Evolutionary conservation across 1,140 invertebrate genomes (phyloP).

Genomic region (Penaeus indicus): DNA sequence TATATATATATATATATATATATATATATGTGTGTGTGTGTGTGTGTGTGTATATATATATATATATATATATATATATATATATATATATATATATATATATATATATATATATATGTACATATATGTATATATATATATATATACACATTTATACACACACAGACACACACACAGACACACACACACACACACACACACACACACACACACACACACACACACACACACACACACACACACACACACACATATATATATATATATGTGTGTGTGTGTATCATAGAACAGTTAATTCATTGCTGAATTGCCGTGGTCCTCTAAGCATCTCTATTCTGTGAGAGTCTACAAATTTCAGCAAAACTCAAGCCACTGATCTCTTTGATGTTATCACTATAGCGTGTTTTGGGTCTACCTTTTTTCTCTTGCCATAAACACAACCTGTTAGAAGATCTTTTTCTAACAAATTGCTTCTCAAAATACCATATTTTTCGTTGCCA

Average conservation of each 20-base stretch:
- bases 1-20: not conserved
- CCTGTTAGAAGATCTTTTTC: no score
- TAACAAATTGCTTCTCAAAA: no score
- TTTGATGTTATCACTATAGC: no score
- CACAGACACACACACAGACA: not conserved
- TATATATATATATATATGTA: slow-evolving; percentile 6
- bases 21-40: not conserved
- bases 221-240: not conserved
- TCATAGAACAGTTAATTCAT: no score
- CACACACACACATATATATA: not conserved
- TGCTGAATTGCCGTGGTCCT: no score
- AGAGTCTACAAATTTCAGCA: no score
- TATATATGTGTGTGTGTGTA: slow-evolving; percentile 6
- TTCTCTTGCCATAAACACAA: no score
- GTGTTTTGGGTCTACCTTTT: no score
- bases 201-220: not conserved
- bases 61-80: not conserved
- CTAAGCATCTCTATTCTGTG: no score
- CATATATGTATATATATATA: not conserved
- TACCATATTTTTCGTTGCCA: no score
- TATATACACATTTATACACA: not conserved
- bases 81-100: not conserved
- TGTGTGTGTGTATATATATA: not conserved
- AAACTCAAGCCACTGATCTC: no score
- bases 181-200: not conserved